phyloP scores from a whole-genome alignment of 2,113 vertebrate species.

The Acrocephalus kingi region DNA sequence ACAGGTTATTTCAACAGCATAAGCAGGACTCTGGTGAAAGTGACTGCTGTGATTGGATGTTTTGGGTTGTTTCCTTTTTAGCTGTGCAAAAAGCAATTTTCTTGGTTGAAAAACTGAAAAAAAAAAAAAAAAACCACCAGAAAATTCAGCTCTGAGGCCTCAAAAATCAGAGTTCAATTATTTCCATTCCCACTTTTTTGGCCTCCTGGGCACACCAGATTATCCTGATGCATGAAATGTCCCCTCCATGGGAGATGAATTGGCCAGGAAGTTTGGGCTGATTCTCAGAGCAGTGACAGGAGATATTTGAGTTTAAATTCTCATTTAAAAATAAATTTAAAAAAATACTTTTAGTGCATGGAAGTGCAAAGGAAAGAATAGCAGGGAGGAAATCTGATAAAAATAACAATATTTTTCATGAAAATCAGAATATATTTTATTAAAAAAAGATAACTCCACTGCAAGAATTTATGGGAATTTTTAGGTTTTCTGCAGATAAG shows the following conservation, averaged over 20 bases:
- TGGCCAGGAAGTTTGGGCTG: neutral
- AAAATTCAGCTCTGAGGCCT: neutral
- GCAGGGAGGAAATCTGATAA: neutral
- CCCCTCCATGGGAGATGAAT: neutral
- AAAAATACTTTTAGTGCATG: neutral
- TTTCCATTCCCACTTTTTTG: neutral
- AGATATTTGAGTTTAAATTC: neutral
- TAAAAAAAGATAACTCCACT: neutral
- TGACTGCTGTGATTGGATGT: no score
- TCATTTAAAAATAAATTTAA: neutral
- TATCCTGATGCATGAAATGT: no score
- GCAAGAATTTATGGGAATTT: neutral
- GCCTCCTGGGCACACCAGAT: neutral
- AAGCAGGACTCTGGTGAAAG: neutral
- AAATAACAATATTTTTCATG: neutral
- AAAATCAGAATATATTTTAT: neutral
- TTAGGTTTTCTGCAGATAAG: neutral
- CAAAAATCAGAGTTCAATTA: neutral
- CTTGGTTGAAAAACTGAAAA: neutral
- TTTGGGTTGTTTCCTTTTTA: neutral
- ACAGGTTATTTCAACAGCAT: neutral
- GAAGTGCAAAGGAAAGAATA: neutral
- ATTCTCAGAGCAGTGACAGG: neutral
- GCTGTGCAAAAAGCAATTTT: neutral
- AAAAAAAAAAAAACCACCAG: accelerated